phyloP scores from a whole-genome alignment of 2,888 invertebrate genomes.

The Caenorhabditis imperialis region DNA sequence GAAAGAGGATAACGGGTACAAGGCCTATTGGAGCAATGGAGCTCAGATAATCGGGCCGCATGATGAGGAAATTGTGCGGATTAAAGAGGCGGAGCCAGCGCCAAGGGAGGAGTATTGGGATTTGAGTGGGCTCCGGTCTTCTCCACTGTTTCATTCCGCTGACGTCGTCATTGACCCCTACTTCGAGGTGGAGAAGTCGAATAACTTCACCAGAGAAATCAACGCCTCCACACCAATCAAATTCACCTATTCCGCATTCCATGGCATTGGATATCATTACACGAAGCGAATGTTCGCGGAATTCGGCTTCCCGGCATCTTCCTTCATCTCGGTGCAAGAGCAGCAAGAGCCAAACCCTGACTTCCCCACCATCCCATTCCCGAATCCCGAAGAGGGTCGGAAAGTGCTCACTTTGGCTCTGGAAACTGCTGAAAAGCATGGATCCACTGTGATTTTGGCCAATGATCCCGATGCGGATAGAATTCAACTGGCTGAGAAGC shows the following conservation, averaged over 20 bases:
- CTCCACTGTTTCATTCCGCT: slow-evolving; percentile 81
- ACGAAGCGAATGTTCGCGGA: slow-evolving; percentile 85
- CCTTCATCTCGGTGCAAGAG: slow-evolving; percentile 78
- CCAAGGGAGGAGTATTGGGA: slow-evolving; percentile 89
- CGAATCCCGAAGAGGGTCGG: slow-evolving; percentile 95
- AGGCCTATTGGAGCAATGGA: slow-evolving; percentile 94
- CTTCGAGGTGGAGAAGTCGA: slow-evolving; percentile 80
- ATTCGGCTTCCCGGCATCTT: slow-evolving; percentile 83
- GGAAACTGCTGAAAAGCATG: slow-evolving; percentile 85
- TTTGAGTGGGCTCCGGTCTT: slow-evolving; percentile 81
- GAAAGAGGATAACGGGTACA: slow-evolving; percentile 95
- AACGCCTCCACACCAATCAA: slow-evolving; percentile 80
- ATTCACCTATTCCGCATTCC: slow-evolving; percentile 95
- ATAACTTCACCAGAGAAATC: slow-evolving; percentile 67
- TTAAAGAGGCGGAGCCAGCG: slow-evolving; percentile 86
- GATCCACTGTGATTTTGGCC: slow-evolving; percentile 87
- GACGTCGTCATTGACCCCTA: slow-evolving; percentile 83
- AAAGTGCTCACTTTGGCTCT: slow-evolving; percentile 83
- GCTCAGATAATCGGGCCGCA: slow-evolving; percentile 92
- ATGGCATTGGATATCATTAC: slow-evolving; percentile 92
- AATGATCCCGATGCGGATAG: slow-evolving; percentile 99
- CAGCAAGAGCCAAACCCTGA: slow-evolving; percentile 92
- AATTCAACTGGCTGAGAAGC: slow-evolving; percentile 91
- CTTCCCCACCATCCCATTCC: slow-evolving; percentile 95
- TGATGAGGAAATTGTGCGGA: slow-evolving; percentile 88